Evolutionary conservation across 2,888 invertebrate species (phyloP).

Genomic region (Zootermopsis nevadensis): DNA sequence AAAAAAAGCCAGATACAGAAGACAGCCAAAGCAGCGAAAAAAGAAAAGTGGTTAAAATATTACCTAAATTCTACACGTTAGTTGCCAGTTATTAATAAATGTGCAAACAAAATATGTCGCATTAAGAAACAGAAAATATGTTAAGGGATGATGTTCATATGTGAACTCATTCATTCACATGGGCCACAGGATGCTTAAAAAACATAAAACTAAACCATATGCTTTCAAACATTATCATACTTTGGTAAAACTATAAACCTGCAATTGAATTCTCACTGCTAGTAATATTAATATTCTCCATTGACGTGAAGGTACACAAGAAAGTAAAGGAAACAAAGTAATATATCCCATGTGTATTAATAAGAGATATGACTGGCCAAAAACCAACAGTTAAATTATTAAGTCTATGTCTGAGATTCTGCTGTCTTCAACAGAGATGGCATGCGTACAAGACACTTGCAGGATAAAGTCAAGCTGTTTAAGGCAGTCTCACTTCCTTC

Average conservation of each 20-base stretch:
- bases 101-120: constrained; percentile 2
- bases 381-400: not conserved
- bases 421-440: not conserved
- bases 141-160: constrained; percentile 2
- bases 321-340: not conserved
- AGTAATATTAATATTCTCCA: not conserved
- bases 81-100: constrained; percentile 1
- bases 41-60: not conserved
- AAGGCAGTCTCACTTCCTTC: no score
- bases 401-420: not conserved
- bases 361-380: not conserved
- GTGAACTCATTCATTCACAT: constrained; percentile 2
- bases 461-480: no score
- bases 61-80: not conserved
- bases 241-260: no score
- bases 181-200: constrained; percentile 10
- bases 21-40: not conserved
- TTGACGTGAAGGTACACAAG: not conserved
- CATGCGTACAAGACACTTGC: not conserved
- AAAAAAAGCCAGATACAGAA: constrained; percentile 7
- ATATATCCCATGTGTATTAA: not conserved
- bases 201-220: no score
- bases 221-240: no score
- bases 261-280: not conserved
- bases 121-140: constrained; percentile 2